A percentile compares a stretch with the other conserved stretches of the same genome.
phyloP scores from a whole-genome alignment of 2,113 vertebrate genomes.

The Rhombomys opimus region DNA sequence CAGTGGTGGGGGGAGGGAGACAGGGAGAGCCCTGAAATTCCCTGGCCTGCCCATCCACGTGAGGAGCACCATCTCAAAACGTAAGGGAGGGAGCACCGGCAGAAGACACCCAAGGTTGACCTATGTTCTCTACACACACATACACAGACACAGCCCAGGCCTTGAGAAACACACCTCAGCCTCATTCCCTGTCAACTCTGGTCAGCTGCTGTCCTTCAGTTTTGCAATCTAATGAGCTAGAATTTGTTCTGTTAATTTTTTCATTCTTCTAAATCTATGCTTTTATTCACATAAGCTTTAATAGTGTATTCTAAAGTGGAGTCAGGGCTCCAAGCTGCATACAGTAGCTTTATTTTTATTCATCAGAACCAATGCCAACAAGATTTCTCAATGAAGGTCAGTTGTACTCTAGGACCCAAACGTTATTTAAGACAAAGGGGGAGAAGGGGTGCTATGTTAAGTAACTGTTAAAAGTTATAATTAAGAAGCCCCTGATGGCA shows the following conservation, averaged over 20 bases:
- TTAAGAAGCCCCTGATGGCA: background rate
- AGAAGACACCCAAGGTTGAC: background rate
- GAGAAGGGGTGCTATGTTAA: background rate
- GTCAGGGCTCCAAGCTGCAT: background rate
- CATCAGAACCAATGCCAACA: background rate
- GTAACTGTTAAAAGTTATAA: background rate
- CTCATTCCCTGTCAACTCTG: background rate
- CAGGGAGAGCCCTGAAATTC: background rate
- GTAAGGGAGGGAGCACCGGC: background rate
- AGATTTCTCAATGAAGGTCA: background rate
- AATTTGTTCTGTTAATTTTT: background rate
- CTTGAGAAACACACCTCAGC: background rate
- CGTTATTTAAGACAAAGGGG: background rate
- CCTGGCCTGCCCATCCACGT: background rate
- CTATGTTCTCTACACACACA: background rate
- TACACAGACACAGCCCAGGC: background rate
- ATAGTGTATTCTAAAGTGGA: background rate
- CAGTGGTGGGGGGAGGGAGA: background rate
- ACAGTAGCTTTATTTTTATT: background rate
- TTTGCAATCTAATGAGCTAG: background rate
- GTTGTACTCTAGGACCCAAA: background rate
- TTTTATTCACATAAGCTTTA: slow-evolving; percentile 9
- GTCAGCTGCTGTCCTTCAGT: background rate
- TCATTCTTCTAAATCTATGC: background rate
- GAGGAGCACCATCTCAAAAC: background rate